These are phyloP conservation scores for Drosophila formosana DNA, from an alignment of 2,888 invertebrate genomes.

Conservation along the genomic window DNA sequence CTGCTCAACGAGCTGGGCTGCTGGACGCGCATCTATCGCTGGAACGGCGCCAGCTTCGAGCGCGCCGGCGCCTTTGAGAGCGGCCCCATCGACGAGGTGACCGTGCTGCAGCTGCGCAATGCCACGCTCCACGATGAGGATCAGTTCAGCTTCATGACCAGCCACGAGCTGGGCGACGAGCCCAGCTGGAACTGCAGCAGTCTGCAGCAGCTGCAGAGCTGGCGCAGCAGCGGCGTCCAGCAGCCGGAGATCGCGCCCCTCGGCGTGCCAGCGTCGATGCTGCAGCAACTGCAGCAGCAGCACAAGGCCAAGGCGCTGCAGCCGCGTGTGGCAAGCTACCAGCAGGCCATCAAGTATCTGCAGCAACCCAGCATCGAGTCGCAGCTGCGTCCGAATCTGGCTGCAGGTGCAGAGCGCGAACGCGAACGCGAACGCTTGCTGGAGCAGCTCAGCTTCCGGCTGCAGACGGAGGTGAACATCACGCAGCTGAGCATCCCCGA, in stretches of 20 bases:
- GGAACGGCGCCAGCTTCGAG: constrained; percentile 80
- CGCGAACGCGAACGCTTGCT: constrained; percentile 68
- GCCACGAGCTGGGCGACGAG: constrained; percentile 52
- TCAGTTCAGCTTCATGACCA: constrained; percentile 84
- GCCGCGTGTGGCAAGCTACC: constrained; percentile 49
- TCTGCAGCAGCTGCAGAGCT: constrained; percentile 35
- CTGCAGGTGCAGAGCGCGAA: constrained; percentile 39
- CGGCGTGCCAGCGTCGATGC: constrained; percentile 18
- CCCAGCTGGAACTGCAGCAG: constrained; percentile 32
- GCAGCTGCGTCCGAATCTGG: constrained; percentile 51
- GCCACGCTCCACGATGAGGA: constrained; percentile 35
- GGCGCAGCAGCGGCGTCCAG: constrained; percentile 22
- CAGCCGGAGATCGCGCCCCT: constrained; percentile 36
- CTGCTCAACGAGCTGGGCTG: constrained; percentile 84
- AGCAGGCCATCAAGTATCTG: constrained; percentile 54
- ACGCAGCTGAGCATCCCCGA: constrained; percentile 81
- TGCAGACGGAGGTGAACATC: constrained; percentile 78
- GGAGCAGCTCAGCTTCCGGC: constrained; percentile 66
- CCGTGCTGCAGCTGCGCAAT: constrained; percentile 67
- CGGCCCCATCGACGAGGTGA: constrained; percentile 85
- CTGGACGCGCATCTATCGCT: constrained; percentile 84
- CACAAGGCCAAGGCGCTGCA: constrained; percentile 25
- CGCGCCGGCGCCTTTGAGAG: constrained; percentile 82
- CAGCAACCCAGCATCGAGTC: constrained; percentile 54
- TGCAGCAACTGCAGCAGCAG: constrained; percentile 38